These are phyloP conservation scores for Capra hircus DNA, from an alignment of 2,113 vertebrate genomes.

Conservation along the genomic window DNA sequence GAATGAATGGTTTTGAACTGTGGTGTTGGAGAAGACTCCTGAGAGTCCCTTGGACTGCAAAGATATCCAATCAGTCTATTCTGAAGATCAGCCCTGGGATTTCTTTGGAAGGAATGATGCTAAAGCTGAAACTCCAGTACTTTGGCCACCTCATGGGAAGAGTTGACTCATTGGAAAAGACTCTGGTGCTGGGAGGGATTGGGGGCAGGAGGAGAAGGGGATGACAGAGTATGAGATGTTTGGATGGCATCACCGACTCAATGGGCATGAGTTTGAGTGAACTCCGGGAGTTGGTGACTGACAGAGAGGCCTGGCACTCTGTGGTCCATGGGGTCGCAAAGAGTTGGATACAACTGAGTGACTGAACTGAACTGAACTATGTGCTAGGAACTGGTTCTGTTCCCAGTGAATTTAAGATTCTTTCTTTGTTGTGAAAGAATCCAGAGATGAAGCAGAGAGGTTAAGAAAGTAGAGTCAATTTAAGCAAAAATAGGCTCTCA, in stretches of 20 bases:
- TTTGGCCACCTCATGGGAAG: not conserved
- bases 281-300: rapidly evolving
- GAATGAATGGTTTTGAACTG: not conserved
- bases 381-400: not conserved
- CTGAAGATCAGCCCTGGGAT: not conserved
- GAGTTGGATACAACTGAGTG: not conserved
- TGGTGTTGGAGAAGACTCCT: not conserved
- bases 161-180: not conserved
- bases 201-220: rapidly evolving
- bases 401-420: not conserved
- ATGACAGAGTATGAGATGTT: not conserved
- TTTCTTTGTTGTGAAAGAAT: not conserved
- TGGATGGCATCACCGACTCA: not conserved
- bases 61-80: not conserved
- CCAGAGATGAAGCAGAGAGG: not conserved
- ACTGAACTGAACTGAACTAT: not conserved
- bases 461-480: not conserved
- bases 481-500: not conserved
- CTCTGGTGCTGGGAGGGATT: not conserved
- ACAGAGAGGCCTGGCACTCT: not conserved
- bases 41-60: not conserved
- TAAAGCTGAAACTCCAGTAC: not conserved
- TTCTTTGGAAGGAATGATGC: not conserved
- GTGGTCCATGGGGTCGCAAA: not conserved
- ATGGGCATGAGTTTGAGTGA: not conserved